These are phyloP conservation scores for Steatocranus sp. DNA, from an alignment of 2,797 vertebrate genomes.

Conservation along the genomic window DNA sequence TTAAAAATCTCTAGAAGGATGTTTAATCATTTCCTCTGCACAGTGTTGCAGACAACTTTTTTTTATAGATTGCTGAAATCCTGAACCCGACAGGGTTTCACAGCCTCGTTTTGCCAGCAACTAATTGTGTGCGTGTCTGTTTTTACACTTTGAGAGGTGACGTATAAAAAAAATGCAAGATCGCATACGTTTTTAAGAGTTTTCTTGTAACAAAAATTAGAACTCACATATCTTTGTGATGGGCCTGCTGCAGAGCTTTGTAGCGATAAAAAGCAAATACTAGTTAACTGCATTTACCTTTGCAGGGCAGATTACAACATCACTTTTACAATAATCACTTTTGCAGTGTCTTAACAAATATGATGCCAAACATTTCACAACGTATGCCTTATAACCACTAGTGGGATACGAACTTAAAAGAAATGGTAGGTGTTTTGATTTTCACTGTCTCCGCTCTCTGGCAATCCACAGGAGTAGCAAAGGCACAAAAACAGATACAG, in stretches of 20 bases:
- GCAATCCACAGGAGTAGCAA: slow-evolving; percentile 67
- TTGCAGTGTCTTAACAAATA: not conserved
- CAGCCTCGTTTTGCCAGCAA: not conserved
- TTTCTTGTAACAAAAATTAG: not conserved
- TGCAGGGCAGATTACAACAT: slow-evolving; percentile 36
- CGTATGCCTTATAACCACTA: not conserved
- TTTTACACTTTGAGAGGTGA: not conserved
- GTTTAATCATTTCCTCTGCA: not conserved
- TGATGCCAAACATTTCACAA: not conserved
- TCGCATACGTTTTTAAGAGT: not conserved
- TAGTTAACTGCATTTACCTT: slow-evolving; percentile 33
- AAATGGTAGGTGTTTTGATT: slow-evolving; percentile 37
- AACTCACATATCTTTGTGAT: not conserved
- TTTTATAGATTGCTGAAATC: not conserved
- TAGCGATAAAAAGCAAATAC: not conserved
- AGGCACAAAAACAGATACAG: slow-evolving; percentile 78
- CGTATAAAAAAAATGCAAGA: not conserved
- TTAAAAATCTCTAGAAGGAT: not conserved
- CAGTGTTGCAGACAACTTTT: not conserved
- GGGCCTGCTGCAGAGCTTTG: not conserved
- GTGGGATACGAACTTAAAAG: slow-evolving; percentile 18
- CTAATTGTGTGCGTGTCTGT: not conserved
- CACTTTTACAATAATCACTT: not conserved
- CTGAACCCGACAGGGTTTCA: not conserved
- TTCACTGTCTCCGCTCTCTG: slow-evolving; percentile 52